phyloP scores from a whole-genome alignment of 2,888 invertebrate species.

The Tetheella fluctuosa region DNA sequence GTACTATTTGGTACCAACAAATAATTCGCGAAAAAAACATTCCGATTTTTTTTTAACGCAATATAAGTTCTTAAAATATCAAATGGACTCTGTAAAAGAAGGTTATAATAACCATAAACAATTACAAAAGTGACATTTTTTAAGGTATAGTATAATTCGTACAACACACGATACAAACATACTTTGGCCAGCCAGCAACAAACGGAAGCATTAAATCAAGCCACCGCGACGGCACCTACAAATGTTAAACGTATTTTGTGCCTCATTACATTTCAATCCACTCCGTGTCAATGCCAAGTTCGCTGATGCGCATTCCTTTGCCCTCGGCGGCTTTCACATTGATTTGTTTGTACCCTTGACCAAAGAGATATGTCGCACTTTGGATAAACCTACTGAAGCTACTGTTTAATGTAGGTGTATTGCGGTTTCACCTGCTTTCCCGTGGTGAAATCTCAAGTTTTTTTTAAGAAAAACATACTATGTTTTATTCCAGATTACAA shows the following conservation, averaged over 20 bases:
- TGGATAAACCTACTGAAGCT: not conserved
- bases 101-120: too few relatives aligned
- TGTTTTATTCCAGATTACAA: not conserved
- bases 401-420: not conserved
- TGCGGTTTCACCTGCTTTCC: not conserved
- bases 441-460: not conserved
- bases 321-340: conserved; percentile 55
- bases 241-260: conserved; percentile 15
- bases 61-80: too few relatives aligned
- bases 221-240: not conserved
- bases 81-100: too few relatives aligned
- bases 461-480: too few relatives aligned
- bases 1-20: too few relatives aligned
- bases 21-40: too few relatives aligned
- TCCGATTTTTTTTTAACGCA: too few relatives aligned
- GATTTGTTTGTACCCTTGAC: conserved; percentile 73
- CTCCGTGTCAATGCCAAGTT: conserved; percentile 77
- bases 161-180: not conserved
- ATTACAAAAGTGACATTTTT: too few relatives aligned
- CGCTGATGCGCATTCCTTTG: conserved; percentile 34
- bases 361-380: conserved; percentile 33
- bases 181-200: not conserved
- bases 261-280: conserved; percentile 69
- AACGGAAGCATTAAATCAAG: conserved; percentile 3
- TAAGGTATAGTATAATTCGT: too few relatives aligned